Percentiles rank a stretch among this genome's conserved stretches.
Conservation (phyloP, 1,140 invertebrate species). For the Fopius arisanus region DNA sequence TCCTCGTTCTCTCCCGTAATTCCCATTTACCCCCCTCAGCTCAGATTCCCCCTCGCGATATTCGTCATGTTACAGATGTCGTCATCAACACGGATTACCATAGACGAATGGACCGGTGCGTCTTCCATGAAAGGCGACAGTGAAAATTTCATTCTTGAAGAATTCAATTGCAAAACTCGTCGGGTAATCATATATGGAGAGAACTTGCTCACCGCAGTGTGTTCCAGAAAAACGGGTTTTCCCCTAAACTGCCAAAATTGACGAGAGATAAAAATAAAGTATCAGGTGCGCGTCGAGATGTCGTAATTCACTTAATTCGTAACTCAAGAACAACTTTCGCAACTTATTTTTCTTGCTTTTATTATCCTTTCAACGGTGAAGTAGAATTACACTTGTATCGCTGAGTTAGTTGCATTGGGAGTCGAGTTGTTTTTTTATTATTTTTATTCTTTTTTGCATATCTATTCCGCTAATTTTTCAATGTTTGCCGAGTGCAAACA, state of each 20-base stretch:
- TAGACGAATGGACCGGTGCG: neutral
- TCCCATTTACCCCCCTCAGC: neutral
- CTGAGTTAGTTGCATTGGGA: neutral
- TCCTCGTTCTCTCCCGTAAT: neutral
- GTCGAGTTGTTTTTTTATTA: neutral
- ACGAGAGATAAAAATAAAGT: neutral
- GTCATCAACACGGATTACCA: neutral
- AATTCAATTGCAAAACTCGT: neutral
- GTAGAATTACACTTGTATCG: conserved; percentile 7
- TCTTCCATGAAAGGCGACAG: neutral
- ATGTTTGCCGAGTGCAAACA: conserved; percentile 36
- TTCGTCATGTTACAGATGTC: neutral
- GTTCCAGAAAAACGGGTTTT: neutral
- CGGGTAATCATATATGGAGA: neutral
- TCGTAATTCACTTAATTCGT: conserved; percentile 3
- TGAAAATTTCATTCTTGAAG: neutral
- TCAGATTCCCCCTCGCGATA: neutral
- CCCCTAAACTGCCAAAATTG: neutral
- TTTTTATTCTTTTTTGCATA: neutral
- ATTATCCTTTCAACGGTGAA: conserved; percentile 9
- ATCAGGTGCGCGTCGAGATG: neutral
- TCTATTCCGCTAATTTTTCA: neutral
- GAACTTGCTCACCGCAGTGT: neutral
- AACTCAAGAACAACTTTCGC: neutral
- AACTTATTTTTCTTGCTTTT: conserved; percentile 7